Evolutionary conservation across 2,113 vertebrate genomes (phyloP), one percentile per base, ranked within the genome.

Genomic region (Ursus arctos): DNA sequence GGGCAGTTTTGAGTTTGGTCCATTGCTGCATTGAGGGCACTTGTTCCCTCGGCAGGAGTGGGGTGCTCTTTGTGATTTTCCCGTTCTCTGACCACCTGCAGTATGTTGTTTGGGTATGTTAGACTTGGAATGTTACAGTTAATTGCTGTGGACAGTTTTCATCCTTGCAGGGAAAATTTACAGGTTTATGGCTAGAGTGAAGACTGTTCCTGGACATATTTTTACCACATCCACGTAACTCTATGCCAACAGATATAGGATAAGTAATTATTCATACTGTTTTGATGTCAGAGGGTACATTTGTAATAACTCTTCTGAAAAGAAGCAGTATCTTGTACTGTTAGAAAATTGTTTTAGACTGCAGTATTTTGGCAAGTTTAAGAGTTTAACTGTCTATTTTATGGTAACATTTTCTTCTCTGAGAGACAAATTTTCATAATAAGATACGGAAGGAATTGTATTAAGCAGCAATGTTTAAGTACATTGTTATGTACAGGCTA

Each of bases 261-360:
- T 57, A 28, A 76, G 40, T 80, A 40, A 71, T 88, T 59, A 59
- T 85, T 97, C 81, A 88, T 93, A 72, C 57, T 92, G 79, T 92
- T 97, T 69, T 91, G 65, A 53, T 97, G 47, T 96, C 65, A 86
- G 53, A 94, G 88, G 71, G 65, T 86, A 80, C 24, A 36, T 92
- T 95, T 87, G 40, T 95, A 89, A 47, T 96, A 96, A 55, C 11
- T 79, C 69, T 89, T 87, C 19, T 89, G 53, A 97, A 95, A 94
- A 79, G 59, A 91, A 95, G n/a, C 61, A 40, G 15, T 67, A 22
- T 61, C 47, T 95, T 88, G 33, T 14, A 94, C 67, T 65, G 19
- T 77, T 81, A 82, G 82, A 63, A 94, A 96, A 87, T 93, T 61
- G 84, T 96, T 94, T 96, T 88, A 93, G 71, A 90, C 19, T 77